Evolutionary conservation across 2,797 vertebrate species (phyloP).

Genomic region (Pipistrellus kuhlii): DNA sequence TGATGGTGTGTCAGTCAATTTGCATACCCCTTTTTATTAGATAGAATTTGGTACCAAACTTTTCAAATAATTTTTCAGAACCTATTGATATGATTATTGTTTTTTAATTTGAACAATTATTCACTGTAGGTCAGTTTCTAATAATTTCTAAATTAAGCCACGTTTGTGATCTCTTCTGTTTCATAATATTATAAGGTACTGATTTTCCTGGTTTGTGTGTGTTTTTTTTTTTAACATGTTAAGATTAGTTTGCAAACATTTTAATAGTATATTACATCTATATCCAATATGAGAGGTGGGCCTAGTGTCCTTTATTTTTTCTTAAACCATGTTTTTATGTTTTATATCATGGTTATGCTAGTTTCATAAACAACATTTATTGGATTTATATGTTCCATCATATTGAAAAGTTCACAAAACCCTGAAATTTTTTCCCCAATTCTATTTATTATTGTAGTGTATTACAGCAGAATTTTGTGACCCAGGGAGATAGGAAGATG

Average conservation of each 20-base stretch:
- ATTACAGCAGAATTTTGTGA: not conserved
- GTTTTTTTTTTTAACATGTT: not conserved
- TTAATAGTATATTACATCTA: not conserved
- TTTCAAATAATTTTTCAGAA: conserved; percentile 30
- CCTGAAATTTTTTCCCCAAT: not conserved
- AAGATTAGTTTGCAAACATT: conserved; percentile 5
- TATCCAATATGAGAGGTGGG: not conserved
- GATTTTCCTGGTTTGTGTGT: not conserved
- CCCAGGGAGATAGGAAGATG: not conserved
- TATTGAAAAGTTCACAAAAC: conserved; percentile 7
- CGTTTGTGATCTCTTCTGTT: not conserved
- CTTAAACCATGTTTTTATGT: not conserved
- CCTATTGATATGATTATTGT: not conserved
- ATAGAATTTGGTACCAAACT: not conserved
- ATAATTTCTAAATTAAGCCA: conserved; percentile 4
- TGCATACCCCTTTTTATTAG: no score
- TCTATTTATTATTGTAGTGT: not conserved
- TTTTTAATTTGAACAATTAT: conserved; percentile 30
- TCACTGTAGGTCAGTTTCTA: not conserved
- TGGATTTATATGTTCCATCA: not conserved
- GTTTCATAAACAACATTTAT: not conserved
- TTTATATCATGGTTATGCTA: conserved; percentile 6
- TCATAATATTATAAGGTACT: not conserved
- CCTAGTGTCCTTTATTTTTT: not conserved
- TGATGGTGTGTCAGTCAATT: no score